Percentiles rank a stretch among this genome's conserved stretches.
phyloP scores from a whole-genome alignment of 2,113 vertebrate species.

The Pachycephala philippinensis region DNA sequence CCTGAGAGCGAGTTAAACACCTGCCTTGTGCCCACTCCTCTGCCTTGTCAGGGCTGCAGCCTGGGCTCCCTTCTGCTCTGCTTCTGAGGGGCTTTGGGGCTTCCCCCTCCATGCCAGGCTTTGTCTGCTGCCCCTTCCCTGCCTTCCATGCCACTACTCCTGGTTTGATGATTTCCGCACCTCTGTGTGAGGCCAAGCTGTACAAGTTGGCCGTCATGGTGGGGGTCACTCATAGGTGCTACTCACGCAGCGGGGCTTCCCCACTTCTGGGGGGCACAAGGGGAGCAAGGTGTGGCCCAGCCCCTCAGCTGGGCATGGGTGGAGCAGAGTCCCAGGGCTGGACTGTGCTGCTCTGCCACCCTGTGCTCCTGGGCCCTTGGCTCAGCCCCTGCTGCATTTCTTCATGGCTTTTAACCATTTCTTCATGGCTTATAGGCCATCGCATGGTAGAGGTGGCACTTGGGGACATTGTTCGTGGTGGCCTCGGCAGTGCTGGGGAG shows the following conservation, averaged over 20 bases:
- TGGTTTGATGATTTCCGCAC: background rate
- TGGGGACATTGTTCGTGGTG: background rate
- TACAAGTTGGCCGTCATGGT: fast-evolving
- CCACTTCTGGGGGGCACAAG: fast-evolving
- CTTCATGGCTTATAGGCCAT: background rate
- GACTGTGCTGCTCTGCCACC: background rate
- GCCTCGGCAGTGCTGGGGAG: background rate
- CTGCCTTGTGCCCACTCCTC: background rate
- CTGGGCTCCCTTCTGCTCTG: background rate
- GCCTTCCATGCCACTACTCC: fast-evolving
- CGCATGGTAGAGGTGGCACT: background rate
- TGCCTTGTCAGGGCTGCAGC: background rate
- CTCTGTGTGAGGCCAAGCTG: background rate
- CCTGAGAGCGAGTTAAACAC: fast-evolving
- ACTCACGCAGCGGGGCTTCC: fast-evolving
- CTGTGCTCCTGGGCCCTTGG: no score
- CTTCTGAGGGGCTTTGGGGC: background rate
- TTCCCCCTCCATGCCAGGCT: fast-evolving
- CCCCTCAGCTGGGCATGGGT: background rate
- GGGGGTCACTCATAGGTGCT: background rate
- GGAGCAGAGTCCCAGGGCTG: background rate
- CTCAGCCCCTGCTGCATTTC: background rate
- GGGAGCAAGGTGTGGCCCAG: background rate
- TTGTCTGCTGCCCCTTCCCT: background rate
- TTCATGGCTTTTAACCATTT: background rate